Evolutionary conservation across 2,888 invertebrate species (phyloP).

Genomic region (Lasiommata megera): DNA sequence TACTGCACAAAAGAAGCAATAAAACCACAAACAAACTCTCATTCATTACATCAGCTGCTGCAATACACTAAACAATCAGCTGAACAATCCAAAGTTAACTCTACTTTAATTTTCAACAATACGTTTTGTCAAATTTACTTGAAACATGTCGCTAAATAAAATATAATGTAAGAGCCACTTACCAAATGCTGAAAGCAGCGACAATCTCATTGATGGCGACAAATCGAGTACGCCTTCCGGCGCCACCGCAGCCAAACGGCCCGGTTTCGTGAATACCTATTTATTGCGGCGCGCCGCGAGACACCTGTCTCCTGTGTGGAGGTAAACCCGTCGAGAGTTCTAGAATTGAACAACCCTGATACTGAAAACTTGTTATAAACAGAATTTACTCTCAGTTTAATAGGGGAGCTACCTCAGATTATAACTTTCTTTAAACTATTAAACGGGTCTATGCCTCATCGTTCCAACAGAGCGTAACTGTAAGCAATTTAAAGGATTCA

Average conservation of each 20-base stretch:
- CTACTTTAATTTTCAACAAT: no score
- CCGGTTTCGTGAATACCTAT: slow-evolving; percentile 67
- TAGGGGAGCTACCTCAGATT: no score
- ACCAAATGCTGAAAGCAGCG: slow-evolving; percentile 71
- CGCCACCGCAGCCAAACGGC: slow-evolving; percentile 48
- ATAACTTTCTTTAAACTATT: no score
- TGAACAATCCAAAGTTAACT: no score
- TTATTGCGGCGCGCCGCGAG: slow-evolving; percentile 64
- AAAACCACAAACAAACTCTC: no score
- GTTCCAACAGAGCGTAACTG: no score
- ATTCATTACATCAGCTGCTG: no score
- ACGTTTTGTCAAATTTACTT: no score
- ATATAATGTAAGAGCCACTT: slow-evolving; percentile 75
- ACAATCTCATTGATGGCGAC: slow-evolving; percentile 75
- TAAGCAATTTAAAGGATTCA: no score
- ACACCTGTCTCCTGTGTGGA: slow-evolving; percentile 62
- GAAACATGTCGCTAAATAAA: slow-evolving; percentile 47
- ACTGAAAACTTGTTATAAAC: background rate
- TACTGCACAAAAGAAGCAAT: no score
- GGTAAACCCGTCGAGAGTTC: slow-evolving; percentile 4
- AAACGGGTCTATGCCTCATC: no score
- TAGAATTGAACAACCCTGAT: background rate
- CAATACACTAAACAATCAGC: no score
- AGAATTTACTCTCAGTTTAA: background rate
- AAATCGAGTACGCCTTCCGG: slow-evolving; percentile 77